Evolutionary conservation across 2,797 vertebrate species (phyloP), one percentile per base, ranked within the genome.

Genomic region (Amblyopsis hoosieri): DNA sequence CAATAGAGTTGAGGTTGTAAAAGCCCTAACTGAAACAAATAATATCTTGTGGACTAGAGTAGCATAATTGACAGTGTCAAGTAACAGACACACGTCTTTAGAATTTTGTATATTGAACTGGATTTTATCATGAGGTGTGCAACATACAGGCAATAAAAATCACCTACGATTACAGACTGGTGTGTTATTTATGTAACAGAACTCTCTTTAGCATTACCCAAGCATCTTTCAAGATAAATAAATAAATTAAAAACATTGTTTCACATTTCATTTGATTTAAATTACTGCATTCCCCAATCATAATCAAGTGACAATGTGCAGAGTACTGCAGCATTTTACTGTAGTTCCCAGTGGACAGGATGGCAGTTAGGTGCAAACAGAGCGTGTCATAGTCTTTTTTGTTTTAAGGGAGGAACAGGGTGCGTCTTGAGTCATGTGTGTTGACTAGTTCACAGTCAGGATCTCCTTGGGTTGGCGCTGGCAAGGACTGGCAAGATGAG

Each of bases 51-150:
- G 70, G 69, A 75, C 72, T 45, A 60, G 66, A 83, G 74, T 63
- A 75, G 72, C 73, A 75, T 69, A 61, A 67, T 75, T 75, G 65
- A 79, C 74, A 58, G 61, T 75, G 67, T 17, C 17, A 17, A 17
- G 17, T 76, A 75, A 81, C 60, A 80, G 69, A 82, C 67, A 58
- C 70, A 61, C 66, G 75, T 69, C 64, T 77, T 77, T 75, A 75
- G 74, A 61, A 70, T 71, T 81, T 85, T 87, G 79, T 81, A 83
- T 77, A 23, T 78, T 55, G 72, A 87, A 67, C 72, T 79, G 74
- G 72, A 79, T 87, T 89, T 88, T 86, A 78, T 84, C 84, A 85
- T 87, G 78, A 92, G 82, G 78, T 92, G 87, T 91, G 85, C 74
- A 77, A 81, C 68, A 84, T 85, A 87, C 83, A 84, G 81, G 70